Evolutionary conservation across 2,113 vertebrate genomes (phyloP).

Genomic region (Mustelus asterias): DNA sequence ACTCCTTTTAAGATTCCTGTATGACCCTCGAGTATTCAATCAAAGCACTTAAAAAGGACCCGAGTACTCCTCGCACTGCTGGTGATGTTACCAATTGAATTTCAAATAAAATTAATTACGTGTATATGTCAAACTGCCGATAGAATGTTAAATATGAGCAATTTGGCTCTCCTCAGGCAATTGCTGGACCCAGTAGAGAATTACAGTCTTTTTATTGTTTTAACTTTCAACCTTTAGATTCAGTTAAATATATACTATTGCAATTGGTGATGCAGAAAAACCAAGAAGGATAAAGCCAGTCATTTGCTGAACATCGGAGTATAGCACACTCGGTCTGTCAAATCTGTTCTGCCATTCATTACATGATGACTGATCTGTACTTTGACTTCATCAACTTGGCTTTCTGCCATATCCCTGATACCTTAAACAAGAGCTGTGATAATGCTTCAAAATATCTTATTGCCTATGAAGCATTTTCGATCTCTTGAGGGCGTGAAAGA

Average conservation of each 20-base stretch:
- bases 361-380: not conserved
- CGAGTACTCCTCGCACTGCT: not conserved
- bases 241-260: not conserved
- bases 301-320: not conserved
- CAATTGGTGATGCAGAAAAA: not conserved
- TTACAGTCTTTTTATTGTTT: not conserved
- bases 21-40: not conserved
- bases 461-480: not conserved
- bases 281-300: not conserved
- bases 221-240: not conserved
- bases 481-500: not conserved
- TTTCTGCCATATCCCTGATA: not conserved
- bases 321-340: not conserved
- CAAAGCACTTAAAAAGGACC: not conserved
- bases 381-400: not conserved
- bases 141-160: not conserved
- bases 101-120: not conserved
- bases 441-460: not conserved
- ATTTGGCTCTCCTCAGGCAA: not conserved
- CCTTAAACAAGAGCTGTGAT: not conserved
- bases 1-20: not conserved
- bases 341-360: not conserved
- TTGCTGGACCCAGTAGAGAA: not conserved
- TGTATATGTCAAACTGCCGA: not conserved
- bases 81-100: not conserved